Evolutionary conservation across 2,888 invertebrate species (phyloP), one percentile per base, ranked within the genome.

Genomic region (Cryptosula pallasiana): DNA sequence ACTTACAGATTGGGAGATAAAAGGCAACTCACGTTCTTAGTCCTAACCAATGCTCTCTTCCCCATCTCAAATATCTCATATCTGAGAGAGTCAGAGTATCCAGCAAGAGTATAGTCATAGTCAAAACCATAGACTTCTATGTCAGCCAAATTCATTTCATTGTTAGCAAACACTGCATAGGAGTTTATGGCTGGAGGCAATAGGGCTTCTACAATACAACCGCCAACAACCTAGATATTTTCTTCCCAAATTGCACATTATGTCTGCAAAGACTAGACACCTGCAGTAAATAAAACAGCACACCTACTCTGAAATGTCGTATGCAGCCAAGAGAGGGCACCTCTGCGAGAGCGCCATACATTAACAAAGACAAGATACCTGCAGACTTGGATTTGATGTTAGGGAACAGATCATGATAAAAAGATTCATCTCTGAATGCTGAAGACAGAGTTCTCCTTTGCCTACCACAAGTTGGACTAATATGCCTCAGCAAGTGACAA

Each of bases 31-130:
- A 94, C 95, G 90, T 94, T 94, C 82, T 91, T 92, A 80, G 92
- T 91, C 81, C 91, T 90, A 75, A 98, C 89, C 0, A 98, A 88
- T 82, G 90, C 90, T 80, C 95, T 91, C 76, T 92, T 89, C 0
- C 95, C 96, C 75, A 96, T 88, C 82, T 93, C 92, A 83, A 96
- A 98, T 25, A 98, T 89, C 69, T 97, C 88, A 82, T 91, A 90
- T 82, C 96, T 94, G 82, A 98, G 87, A 27, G 91, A 89, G 13
- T 92, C 91, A 81, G 93, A 95, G 84, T 98, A 98, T 79, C 94
- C 93, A 0, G 97, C 97, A 79, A 98, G 85, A 0, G 98, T 98
- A 85, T 98, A 98, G 85, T 98, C 98, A 87, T 98, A 98, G 86
- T 98, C 98, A 87, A 98, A 98, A 57, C 98, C 86, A 87, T 95